Percentiles rank a stretch among this genome's conserved stretches.
Conservation (phyloP, 2,113 vertebrate genomes). For the Candoia aspera region DNA sequence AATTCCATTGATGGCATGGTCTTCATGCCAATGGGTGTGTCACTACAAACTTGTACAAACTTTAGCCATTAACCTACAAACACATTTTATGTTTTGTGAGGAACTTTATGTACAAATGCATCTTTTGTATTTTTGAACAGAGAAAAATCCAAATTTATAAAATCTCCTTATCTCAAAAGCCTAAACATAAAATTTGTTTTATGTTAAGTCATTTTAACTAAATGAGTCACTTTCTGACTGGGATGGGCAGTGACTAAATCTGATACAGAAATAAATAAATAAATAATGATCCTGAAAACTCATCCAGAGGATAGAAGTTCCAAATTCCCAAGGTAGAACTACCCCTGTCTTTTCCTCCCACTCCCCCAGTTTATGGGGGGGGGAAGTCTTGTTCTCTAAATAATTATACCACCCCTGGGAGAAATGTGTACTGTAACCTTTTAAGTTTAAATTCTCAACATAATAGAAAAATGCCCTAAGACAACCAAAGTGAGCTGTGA, state of each 20-base stretch:
- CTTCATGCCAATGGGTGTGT: background rate
- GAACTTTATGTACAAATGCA: background rate
- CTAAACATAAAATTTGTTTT: background rate
- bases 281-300: background rate
- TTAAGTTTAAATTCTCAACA: background rate
- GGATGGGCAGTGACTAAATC: too few species aligned
- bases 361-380: background rate
- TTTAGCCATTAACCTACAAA: background rate
- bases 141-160: background rate
- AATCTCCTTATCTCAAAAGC: background rate
- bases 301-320: background rate
- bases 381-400: background rate
- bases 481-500: background rate
- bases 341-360: background rate
- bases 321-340: background rate
- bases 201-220: background rate
- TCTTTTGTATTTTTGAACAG: background rate
- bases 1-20: background rate
- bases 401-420: too few species aligned
- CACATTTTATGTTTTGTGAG: background rate
- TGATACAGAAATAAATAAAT: too few species aligned
- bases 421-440: too few species aligned
- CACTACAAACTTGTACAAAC: background rate
- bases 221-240: background rate
- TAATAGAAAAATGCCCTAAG: background rate